Evolutionary conservation across 2,888 invertebrate species (phyloP).

Genomic region (Microctonus brassicae): DNA sequence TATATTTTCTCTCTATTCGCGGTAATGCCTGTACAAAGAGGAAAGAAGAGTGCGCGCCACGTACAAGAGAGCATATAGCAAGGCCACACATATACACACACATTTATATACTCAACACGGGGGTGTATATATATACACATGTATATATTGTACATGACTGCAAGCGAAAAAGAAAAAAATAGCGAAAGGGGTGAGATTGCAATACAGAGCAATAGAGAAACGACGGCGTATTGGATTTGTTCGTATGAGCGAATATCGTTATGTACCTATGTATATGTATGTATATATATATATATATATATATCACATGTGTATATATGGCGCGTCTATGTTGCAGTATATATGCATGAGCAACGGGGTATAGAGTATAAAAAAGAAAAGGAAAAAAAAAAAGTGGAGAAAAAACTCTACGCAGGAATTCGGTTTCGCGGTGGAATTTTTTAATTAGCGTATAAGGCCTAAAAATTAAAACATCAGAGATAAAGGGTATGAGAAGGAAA

Average conservation of each 20-base stretch:
- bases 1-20: conserved; percentile 7
- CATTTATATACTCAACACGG: conserved; percentile 1
- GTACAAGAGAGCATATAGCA: background rate
- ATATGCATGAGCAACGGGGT: conserved; percentile 6
- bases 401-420: conserved; percentile 49
- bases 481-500: conserved; percentile 11
- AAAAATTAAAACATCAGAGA: conserved; percentile 50
- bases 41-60: background rate
- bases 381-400: conserved; percentile 3
- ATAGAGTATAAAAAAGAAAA: background rate
- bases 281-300: too few species aligned
- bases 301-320: background rate
- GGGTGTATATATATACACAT: background rate
- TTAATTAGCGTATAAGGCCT: conserved; percentile 62
- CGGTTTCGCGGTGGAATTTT: conserved; percentile 63
- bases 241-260: conserved; percentile 34
- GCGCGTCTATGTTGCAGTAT: conserved; percentile 48
- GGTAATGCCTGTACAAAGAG: conserved; percentile 19
- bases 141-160: background rate
- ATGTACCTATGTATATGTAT: conserved; percentile 27
- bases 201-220: conserved; percentile 22
- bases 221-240: conserved; percentile 36
- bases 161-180: background rate
- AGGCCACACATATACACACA: background rate
- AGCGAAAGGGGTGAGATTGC: conserved; percentile 12